Percentiles rank a stretch among this genome's conserved stretches.
These are phyloP conservation scores for Himalopsyche anomala DNA, from an alignment of 2,888 invertebrate genomes.

Conservation along the genomic window DNA sequence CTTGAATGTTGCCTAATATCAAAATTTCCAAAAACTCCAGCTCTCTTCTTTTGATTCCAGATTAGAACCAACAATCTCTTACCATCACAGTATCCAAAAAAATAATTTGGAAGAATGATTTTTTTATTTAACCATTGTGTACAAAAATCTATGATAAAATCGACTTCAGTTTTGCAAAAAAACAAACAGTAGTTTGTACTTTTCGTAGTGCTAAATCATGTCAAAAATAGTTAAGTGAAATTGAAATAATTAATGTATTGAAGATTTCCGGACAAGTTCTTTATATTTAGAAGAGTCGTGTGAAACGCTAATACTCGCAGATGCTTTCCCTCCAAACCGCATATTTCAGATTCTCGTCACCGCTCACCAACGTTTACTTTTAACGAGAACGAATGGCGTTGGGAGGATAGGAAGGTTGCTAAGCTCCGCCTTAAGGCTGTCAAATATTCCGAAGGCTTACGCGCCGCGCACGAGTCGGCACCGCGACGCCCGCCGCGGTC, in stretches of 20 bases:
- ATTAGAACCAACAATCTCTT: too few species aligned
- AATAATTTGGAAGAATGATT: too few species aligned
- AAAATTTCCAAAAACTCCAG: too few species aligned
- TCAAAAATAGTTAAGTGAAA: too few species aligned
- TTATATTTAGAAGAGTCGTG: background rate
- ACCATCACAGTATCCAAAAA: too few species aligned
- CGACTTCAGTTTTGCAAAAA: too few species aligned
- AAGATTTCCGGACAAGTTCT: background rate
- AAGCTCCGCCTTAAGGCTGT: constrained; percentile 34
- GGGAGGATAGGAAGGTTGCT: constrained; percentile 22
- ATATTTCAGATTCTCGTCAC: background rate
- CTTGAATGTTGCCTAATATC: too few species aligned
- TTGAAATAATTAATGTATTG: constrained; percentile 37
- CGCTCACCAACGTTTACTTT: constrained; percentile 18
- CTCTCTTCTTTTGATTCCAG: too few species aligned
- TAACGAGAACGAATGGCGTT: constrained; percentile 4
- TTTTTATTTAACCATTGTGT: too few species aligned
- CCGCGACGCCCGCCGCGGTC: background rate
- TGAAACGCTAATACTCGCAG: constrained; percentile 17
- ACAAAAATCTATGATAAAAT: too few species aligned
- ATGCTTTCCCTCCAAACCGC: background rate
- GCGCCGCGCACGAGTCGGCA: background rate
- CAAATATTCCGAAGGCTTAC: constrained; percentile 16
- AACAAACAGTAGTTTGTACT: too few species aligned
- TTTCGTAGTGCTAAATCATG: too few species aligned